Evolutionary conservation across 35 echinoderm and acorn worm genomes (phyloP), one percentile per base, ranked within the genome.

Genomic region (Stichopus chloronotus): DNA sequence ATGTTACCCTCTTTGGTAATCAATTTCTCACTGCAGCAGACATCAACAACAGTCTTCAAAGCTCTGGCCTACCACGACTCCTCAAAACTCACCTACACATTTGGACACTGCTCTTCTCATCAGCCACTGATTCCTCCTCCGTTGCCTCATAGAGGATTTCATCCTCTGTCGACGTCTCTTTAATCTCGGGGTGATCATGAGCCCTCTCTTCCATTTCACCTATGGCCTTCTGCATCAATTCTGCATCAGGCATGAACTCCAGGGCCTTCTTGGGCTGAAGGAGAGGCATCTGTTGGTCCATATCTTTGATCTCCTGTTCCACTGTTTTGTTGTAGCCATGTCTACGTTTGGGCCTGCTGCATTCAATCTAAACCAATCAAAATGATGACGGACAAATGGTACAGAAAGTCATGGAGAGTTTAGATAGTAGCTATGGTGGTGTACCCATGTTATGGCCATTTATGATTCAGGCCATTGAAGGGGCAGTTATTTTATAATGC

Each of bases 241-340:
- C 57, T 21, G 90, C 87, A 91, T 95, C 95, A 54, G 97, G 97
- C 76, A 96, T 87, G 80, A 92, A 95, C 55, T 99, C 97, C 24
- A 96, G 63, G 7, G 96, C 97, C 78, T 92, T 99, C 52, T 93
- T 57, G 9, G 95, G 84, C 55, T 96, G 93, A 30, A 98, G 76
- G 55, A 68, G 52, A 10, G 97, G 93, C 93, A 99, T 96, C 88
- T 96, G 95, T 10, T 91, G 87, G 24, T 96, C 94, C 93, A 98
- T 86, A 25, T 98, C 97, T 85, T 92, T 90, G 8, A 98, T 91
- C 72, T 99, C 95, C 25, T 88, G 87, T 8, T 99, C 93, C 20
- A 95, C 82, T 0, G 90, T 96, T 43, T 93, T 91, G 11, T 81
- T 88, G 80, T 93, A 87, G 55, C 92, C 72, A 80, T 96, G 92